Evolutionary conservation across 2,113 vertebrate genomes (phyloP).

Genomic region (Forbesichthys agassizii): DNA sequence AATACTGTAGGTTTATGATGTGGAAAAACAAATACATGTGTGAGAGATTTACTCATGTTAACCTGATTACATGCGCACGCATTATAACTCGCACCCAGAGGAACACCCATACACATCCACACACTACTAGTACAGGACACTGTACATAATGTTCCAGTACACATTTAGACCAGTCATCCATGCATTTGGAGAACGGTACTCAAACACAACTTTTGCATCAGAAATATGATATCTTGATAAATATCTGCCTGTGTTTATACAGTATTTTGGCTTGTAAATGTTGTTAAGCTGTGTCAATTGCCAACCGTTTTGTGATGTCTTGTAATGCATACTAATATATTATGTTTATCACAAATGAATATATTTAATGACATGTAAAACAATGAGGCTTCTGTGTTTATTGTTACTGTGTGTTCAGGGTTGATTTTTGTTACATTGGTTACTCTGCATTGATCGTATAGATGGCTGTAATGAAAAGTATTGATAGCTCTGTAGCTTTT

Average conservation of each 20-base stretch:
- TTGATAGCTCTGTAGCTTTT: slow-evolving; percentile 79
- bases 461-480: slow-evolving; percentile 78
- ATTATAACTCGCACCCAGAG: slow-evolving; percentile 19
- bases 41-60: slow-evolving; percentile 51
- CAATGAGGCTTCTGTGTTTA: slow-evolving; percentile 85
- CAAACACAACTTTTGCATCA: slow-evolving; percentile 37
- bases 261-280: slow-evolving; percentile 86
- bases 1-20: slow-evolving; percentile 64
- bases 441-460: slow-evolving; percentile 68
- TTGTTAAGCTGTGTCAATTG: slow-evolving; percentile 88
- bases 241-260: slow-evolving; percentile 78
- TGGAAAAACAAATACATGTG: slow-evolving; percentile 45
- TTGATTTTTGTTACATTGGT: slow-evolving; percentile 39
- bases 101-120: slow-evolving; percentile 14
- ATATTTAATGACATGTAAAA: slow-evolving; percentile 97
- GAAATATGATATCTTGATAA: slow-evolving; percentile 50
- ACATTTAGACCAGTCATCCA: slow-evolving; percentile 45
- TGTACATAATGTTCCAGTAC: slow-evolving; percentile 25
- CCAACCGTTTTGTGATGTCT: slow-evolving; percentile 86
- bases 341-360: slow-evolving; percentile 99
- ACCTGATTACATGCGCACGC: slow-evolving; percentile 26
- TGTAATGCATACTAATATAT: slow-evolving; percentile 99
- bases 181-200: slow-evolving; percentile 54
- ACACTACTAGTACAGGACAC: slow-evolving; percentile 5
- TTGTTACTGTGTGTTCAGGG: slow-evolving; percentile 38